Evolutionary conservation across 2,888 invertebrate species (phyloP).

Genomic region (Drosophila anomelani): DNA sequence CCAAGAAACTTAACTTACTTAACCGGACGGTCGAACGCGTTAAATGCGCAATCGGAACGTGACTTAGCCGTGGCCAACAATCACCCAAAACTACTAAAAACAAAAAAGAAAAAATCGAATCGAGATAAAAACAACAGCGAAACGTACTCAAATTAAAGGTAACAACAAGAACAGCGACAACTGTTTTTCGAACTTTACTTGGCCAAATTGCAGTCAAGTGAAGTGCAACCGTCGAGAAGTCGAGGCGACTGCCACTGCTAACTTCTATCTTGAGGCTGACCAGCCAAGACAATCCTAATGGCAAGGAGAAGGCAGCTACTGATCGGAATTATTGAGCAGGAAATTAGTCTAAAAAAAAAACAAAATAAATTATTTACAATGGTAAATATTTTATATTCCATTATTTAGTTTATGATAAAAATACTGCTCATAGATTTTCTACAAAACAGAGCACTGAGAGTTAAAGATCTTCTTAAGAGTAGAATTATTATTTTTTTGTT

Average conservation of each 20-base stretch:
- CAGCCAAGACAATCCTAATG: conserved; percentile 23
- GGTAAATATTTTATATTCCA: too few relatives aligned
- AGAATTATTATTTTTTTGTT: too few relatives aligned
- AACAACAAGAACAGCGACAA: conserved; percentile 58
- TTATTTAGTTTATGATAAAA: too few relatives aligned
- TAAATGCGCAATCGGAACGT: conserved; percentile 62
- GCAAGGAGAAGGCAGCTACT: conserved; percentile 6
- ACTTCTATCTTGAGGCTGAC: conserved; percentile 31
- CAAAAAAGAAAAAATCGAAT: neutral
- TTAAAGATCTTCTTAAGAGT: too few relatives aligned
- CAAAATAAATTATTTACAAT: too few relatives aligned
- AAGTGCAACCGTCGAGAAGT: conserved; percentile 46
- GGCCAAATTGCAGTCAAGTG: conserved; percentile 51
- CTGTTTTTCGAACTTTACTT: conserved; percentile 24
- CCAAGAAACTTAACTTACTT: conserved; percentile 38
- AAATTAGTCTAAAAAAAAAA: too few relatives aligned
- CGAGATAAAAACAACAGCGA: conserved; percentile 26
- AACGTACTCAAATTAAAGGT: conserved; percentile 60
- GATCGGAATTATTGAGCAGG: neutral
- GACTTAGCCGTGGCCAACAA: conserved; percentile 62
- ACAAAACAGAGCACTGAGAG: too few relatives aligned
- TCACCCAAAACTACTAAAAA: conserved; percentile 53
- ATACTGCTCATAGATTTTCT: too few relatives aligned
- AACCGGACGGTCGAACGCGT: conserved; percentile 54
- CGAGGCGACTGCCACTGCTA: conserved; percentile 37